A percentile compares a stretch with the other conserved stretches of the same genome.
Conservation (phyloP, 2,113 vertebrate genomes). For the Todiramphus chloris region DNA sequence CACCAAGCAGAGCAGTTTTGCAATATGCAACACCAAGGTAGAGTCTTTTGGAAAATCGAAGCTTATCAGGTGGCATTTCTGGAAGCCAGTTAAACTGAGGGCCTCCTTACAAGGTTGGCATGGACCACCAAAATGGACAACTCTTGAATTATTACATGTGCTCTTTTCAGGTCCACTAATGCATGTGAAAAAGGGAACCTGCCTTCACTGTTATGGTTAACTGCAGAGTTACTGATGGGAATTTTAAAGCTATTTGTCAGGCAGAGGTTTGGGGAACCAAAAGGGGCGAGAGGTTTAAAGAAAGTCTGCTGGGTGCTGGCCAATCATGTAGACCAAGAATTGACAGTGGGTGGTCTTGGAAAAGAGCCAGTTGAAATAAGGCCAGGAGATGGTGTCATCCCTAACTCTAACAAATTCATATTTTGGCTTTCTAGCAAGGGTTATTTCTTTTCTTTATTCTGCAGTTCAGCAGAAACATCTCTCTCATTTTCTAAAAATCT, state of each 20-base stretch:
- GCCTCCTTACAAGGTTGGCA: neutral
- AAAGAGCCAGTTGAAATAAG: neutral
- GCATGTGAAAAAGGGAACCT: neutral
- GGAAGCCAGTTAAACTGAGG: neutral
- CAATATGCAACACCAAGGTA: neutral
- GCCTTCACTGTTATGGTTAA: neutral
- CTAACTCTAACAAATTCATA: neutral
- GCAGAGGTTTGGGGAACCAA: neutral
- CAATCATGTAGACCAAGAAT: neutral
- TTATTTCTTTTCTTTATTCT: constrained; percentile 35
- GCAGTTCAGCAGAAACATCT: neutral
- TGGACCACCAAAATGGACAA: neutral
- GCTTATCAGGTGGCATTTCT: neutral
- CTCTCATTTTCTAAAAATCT: neutral
- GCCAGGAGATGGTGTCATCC: constrained; percentile 56
- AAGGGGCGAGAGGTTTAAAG: neutral
- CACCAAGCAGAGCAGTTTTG: neutral
- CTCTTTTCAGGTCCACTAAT: neutral
- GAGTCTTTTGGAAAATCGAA: neutral
- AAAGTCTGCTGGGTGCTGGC: constrained; percentile 1
- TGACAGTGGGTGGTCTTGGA: constrained; percentile 53
- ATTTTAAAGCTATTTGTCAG: constrained; percentile 13
- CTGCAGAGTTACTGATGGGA: constrained; percentile 24
- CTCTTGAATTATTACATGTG: neutral
- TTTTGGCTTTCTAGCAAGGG: constrained; percentile 16